A percentile compares a stretch with the other conserved stretches of the same genome.
These are phyloP conservation scores for Falco biarmicus DNA, from an alignment of 2,797 vertebrate species.

Conservation along the genomic window DNA sequence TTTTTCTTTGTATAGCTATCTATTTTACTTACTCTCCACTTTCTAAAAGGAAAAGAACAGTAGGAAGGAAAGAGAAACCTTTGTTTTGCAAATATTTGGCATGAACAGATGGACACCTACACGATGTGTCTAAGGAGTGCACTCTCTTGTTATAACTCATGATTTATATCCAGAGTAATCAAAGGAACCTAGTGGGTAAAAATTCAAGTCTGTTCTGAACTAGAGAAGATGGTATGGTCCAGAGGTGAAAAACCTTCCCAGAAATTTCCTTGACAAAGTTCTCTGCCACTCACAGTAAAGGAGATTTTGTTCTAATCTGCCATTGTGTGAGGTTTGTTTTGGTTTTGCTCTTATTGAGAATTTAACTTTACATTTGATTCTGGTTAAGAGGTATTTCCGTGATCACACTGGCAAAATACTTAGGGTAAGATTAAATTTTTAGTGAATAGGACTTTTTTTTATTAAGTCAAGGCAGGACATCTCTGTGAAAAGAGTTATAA, in stretches of 20 bases:
- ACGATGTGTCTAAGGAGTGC: accelerated
- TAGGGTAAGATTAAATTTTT: background rate
- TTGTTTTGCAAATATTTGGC: background rate
- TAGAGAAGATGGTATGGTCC: background rate
- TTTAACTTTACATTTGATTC: background rate
- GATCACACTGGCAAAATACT: background rate
- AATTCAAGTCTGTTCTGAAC: background rate
- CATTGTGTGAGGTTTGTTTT: background rate
- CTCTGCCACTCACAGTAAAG: background rate
- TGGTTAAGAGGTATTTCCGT: background rate
- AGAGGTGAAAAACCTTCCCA: background rate
- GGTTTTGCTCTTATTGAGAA: background rate
- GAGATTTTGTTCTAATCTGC: constrained; percentile 1
- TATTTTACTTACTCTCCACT: background rate
- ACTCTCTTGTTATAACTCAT: background rate
- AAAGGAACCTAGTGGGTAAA: background rate
- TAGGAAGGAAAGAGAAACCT: background rate
- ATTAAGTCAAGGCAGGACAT: background rate
- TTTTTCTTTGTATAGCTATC: background rate
- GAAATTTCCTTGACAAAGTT: background rate
- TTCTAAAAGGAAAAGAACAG: background rate
- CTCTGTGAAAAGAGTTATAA: background rate
- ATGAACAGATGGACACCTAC: background rate
- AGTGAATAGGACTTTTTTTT: background rate
- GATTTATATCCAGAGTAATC: background rate